Conservation (phyloP, 2,888 invertebrate species). For the Cheilosia vernalis region DNA sequence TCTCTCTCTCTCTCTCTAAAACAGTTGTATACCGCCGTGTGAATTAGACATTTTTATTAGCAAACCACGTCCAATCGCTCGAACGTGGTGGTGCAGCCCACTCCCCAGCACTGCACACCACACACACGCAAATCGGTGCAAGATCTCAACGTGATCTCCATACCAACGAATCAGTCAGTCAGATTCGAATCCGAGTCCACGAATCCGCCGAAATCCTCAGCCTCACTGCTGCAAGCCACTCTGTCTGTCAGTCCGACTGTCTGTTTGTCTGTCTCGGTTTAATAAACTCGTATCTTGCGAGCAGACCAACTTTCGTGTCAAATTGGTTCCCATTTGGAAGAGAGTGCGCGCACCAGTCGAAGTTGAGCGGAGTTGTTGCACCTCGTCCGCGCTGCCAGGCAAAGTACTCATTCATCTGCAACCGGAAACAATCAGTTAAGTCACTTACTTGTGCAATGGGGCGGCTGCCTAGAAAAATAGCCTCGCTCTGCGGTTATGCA, state of each 20-base stretch:
- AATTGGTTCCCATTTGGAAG: conserved; percentile 67
- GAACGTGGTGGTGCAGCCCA: conserved; percentile 42
- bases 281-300: conserved; percentile 58
- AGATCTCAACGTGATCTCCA: conserved; percentile 73
- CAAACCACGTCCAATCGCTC: conserved; percentile 28
- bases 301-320: conserved; percentile 61
- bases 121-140: conserved; percentile 59
- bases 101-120: conserved; percentile 16
- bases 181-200: conserved; percentile 49
- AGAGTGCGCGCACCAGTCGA: neutral
- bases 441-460: conserved; percentile 69
- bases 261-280: conserved; percentile 54
- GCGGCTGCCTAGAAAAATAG: conserved; percentile 39
- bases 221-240: conserved; percentile 31
- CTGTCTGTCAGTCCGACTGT: conserved; percentile 46
- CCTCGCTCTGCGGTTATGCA: conserved; percentile 44
- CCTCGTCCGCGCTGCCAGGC: conserved; percentile 55
- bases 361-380: conserved; percentile 55
- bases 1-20: conserved; percentile 27
- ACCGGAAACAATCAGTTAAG: conserved; percentile 72
- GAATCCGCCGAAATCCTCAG: conserved; percentile 46
- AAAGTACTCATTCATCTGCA: conserved; percentile 62
- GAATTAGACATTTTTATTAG: conserved; percentile 73
- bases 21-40: conserved; percentile 41
- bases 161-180: conserved; percentile 64